Evolutionary conservation across 2,888 invertebrate genomes (phyloP), one percentile per base, ranked within the genome.

Genomic region (Carcina quercana): DNA sequence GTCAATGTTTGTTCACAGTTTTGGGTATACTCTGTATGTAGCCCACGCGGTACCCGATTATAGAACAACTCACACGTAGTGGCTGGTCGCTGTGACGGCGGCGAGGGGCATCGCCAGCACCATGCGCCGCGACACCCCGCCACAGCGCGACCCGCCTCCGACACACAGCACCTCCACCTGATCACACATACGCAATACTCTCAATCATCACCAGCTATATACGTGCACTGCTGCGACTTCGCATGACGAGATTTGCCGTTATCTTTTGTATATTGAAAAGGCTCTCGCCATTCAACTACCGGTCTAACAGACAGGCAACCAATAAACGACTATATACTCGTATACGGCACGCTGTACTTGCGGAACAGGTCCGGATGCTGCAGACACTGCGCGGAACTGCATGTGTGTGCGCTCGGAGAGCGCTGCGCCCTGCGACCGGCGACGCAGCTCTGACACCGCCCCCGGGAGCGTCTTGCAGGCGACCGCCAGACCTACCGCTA

Each of bases 311-410:
- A n/a, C n/a, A n/a, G n/a, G n/a, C n/a, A n/a, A n/a, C n/a, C n/a
- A n/a, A n/a, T n/a, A n/a, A n/a, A n/a, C n/a, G n/a, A n/a, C n/a
- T n/a, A n/a, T n/a, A n/a, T n/a, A n/a, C n/a, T n/a, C n/a, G n/a
- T n/a, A n/a, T n/a, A n/a, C n/a, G n/a, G n/a, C n/a, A n/a, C n/a
- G n/a, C n/a, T n/a, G 26, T 67, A 85, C 40, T 75, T 80, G 13
- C 65, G 47, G 53, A 80, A 86, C 2, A 87, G 41, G 28, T 84
- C 61, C 0, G 87, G 78, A 2, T 61, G 66, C 40, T 71, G 62
- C 35, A 82, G 59, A 32, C 86, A 64, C 40, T 87, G 84, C 0
- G 87, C 86, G 20, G 56, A 88, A 87, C 46, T 83, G 79, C 56
- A 86, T 73, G 13, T 86, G 53, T 32, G 80, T 47, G 15, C 68